These are phyloP conservation scores for Furnarius figulus DNA, from an alignment of 2,113 vertebrate genomes.

Conservation along the genomic window DNA sequence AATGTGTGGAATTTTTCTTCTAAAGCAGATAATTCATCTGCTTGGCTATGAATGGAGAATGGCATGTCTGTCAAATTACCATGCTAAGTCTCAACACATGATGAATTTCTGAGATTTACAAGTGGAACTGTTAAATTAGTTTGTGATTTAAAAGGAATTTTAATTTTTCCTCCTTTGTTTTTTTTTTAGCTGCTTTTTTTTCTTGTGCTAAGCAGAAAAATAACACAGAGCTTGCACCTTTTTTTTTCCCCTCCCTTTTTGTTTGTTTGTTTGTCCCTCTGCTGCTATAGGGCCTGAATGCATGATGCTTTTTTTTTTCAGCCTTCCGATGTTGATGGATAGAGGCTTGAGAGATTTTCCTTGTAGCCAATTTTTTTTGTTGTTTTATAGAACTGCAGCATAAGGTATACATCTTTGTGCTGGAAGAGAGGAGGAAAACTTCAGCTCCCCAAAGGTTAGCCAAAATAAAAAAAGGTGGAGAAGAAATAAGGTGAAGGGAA, in stretches of 20 bases:
- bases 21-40: conserved; percentile 9
- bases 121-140: conserved; percentile 7
- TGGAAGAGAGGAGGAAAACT: not conserved
- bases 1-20: conserved; percentile 28
- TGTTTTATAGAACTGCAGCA: not conserved
- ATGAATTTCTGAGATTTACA: conserved; percentile 8
- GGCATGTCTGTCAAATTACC: not conserved
- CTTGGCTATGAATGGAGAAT: not conserved
- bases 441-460: not conserved
- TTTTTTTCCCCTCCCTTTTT: not conserved
- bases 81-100: not conserved
- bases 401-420: not conserved
- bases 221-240: not conserved
- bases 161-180: not conserved
- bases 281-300: not conserved
- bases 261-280: rapidly evolving
- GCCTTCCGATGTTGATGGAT: not conserved
- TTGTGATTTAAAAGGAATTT: conserved; percentile 19
- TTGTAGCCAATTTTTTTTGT: not conserved
- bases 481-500: not conserved
- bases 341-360: not conserved
- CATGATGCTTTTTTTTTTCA: not conserved
- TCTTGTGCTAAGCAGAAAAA: not conserved
- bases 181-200: not conserved
- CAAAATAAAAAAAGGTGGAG: not conserved